Evolutionary conservation across 2,888 invertebrate species (phyloP), one percentile per base, ranked within the genome.

Genomic region (Mesopsocus fuscifrons): DNA sequence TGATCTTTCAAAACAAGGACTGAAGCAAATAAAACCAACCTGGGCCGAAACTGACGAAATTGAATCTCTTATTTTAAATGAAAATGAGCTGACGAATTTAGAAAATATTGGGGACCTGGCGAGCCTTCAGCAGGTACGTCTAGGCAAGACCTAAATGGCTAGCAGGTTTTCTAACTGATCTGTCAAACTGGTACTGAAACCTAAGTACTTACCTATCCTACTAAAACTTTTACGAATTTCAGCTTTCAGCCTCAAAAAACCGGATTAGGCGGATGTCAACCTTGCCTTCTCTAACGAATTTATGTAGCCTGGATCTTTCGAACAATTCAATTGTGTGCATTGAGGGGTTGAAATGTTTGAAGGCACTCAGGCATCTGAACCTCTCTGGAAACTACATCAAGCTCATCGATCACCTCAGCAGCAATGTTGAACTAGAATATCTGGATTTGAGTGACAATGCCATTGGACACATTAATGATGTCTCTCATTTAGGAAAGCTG

Each of bases 301-400:
- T 92, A 43, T 75, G 83, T 31, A 75, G 79, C 33, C 63, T 92
- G 48, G 81, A 88, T 59, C 67, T 92, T 35, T 80, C 87, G 49
- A 77, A 84, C 58, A 92, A 92, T 64, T 80, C 80, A 41, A 84
- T 92, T 50, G 67, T 87, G 34, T 80, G 81, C 45, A 87, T 91
- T 54, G 91, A 92, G 61, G 91, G 89, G 8, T 65, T 91, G 11
- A 84, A 84, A 59, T 85, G 88, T 46, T 68, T 92, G 50, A 67
- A 72, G 42, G 77, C 82, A 55, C 66, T 92, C 46, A 77, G 77
- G 56, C 78, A 79, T 55, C 66, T 92, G 42, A 84, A 85, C 62
- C 66, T 92, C 44, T 74, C 81, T 61, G 84, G 83, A 48, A 92
- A 92, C 64, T 88, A 81, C 55, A 83, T 92, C 53, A 91, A 91